Percentiles rank a stretch among this genome's conserved stretches.
phyloP scores from a whole-genome alignment of 2,888 invertebrate genomes.

The Rhimphoctona megacephalus region DNA sequence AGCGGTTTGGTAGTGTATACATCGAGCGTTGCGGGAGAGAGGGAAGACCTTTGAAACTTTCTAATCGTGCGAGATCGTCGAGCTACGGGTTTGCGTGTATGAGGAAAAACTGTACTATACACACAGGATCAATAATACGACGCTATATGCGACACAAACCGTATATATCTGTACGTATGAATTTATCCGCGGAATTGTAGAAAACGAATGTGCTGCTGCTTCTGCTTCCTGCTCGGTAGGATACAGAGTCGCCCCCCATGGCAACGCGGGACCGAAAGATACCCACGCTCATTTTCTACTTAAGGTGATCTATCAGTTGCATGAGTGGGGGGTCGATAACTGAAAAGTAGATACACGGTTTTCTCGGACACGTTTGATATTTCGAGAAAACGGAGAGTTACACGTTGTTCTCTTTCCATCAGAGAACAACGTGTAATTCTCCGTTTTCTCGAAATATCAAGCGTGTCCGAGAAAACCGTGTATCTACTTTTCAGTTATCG shows the following conservation, averaged over 20 bases:
- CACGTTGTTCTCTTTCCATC: too few relatives aligned
- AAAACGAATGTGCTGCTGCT: slow-evolving; percentile 47
- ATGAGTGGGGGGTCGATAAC: too few relatives aligned
- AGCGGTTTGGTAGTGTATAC: slow-evolving; percentile 19
- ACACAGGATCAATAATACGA: slow-evolving; percentile 38
- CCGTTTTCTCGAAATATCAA: too few relatives aligned
- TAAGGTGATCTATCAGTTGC: too few relatives aligned
- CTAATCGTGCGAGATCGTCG: slow-evolving; percentile 45
- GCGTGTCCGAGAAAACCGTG: too few relatives aligned
- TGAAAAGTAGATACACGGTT: too few relatives aligned
- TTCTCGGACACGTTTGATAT: too few relatives aligned
- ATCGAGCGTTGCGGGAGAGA: neutral
- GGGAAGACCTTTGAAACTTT: slow-evolving; percentile 44
- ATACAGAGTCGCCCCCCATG: slow-evolving; percentile 42
- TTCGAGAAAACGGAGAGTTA: too few relatives aligned
- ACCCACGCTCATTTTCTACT: slow-evolving; percentile 23
- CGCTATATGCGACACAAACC: neutral
- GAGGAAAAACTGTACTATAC: slow-evolving; percentile 20
- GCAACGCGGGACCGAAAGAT: slow-evolving; percentile 35
- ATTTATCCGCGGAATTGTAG: slow-evolving; percentile 31
- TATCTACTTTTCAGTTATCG: too few relatives aligned
- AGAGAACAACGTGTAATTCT: too few relatives aligned
- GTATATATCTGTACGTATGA: slow-evolving; percentile 2
- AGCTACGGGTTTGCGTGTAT: neutral
- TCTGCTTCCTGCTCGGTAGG: slow-evolving; percentile 30